A percentile compares a stretch with the other conserved stretches of the same genome.
Evolutionary conservation across 2,113 vertebrate genomes (phyloP).

Genomic region (Anoura caudifer): DNA sequence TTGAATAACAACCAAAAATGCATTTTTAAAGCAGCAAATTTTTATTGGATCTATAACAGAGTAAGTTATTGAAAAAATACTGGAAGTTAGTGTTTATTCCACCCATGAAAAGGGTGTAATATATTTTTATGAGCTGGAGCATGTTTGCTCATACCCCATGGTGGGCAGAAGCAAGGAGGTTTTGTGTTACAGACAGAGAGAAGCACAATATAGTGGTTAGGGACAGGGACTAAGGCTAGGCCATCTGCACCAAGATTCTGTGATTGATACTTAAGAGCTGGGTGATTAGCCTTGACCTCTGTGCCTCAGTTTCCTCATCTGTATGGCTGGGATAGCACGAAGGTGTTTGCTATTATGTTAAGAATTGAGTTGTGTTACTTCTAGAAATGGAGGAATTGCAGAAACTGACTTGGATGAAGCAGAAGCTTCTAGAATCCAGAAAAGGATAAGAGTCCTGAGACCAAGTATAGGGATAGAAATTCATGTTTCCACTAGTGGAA

Average conservation of each 20-base stretch:
- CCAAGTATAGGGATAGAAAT: not conserved
- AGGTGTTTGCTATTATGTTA: not conserved
- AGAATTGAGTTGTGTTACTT: not conserved
- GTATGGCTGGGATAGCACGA: not conserved
- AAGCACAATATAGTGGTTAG: no score
- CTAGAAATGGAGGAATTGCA: not conserved
- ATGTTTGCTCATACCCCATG: not conserved
- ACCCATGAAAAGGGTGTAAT: not conserved
- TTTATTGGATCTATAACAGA: not conserved
- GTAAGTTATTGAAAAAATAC: not conserved
- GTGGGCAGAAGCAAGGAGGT: not conserved
- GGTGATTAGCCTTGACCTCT: not conserved
- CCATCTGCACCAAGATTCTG: not conserved
- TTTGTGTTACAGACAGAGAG: not conserved
- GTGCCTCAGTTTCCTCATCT: not conserved
- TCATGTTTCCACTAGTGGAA: not conserved
- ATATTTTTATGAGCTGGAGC: not conserved
- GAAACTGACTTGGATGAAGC: not conserved
- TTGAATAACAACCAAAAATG: no score
- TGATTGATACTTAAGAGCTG: not conserved
- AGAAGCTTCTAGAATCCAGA: not conserved
- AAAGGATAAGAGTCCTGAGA: not conserved
- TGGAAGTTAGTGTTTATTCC: not conserved
- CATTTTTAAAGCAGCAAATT: not conserved
- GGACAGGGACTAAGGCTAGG: not conserved